Evolutionary conservation across 2,113 vertebrate genomes (phyloP).

Genomic region (Helogale parvula): DNA sequence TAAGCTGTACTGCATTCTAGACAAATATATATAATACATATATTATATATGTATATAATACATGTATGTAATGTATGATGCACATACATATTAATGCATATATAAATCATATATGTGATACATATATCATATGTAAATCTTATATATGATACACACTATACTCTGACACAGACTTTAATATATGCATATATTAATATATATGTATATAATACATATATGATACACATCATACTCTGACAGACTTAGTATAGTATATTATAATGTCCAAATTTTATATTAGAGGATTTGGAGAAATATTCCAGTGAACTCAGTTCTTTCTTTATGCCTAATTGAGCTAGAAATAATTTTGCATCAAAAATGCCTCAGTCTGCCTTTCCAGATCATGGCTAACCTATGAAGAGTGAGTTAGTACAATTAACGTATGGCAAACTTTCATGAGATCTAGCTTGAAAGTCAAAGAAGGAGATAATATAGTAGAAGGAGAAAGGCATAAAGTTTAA

Average conservation of each 20-base stretch:
- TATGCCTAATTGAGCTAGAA: neutral
- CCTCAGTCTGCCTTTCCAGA: neutral
- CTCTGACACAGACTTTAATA: too few relatives aligned
- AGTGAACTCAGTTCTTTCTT: neutral
- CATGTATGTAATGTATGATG: neutral
- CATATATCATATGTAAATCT: too few relatives aligned
- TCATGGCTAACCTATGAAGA: neutral
- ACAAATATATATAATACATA: neutral
- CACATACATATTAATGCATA: neutral
- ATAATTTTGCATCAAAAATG: neutral
- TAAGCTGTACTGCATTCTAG: neutral
- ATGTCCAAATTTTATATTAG: neutral
- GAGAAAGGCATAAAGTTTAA: neutral
- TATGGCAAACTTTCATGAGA: neutral
- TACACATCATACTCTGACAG: neutral
- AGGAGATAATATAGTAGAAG: neutral
- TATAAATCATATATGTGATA: too few relatives aligned
- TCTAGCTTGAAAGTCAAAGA: neutral
- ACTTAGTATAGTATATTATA: neutral
- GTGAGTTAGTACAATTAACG: neutral
- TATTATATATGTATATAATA: too few relatives aligned
- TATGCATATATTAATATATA: neutral
- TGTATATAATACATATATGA: neutral
- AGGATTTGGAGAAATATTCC: neutral
- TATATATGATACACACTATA: neutral